Evolutionary conservation across 2,888 invertebrate species (phyloP).

Genomic region (Drosophila nigricruria): DNA sequence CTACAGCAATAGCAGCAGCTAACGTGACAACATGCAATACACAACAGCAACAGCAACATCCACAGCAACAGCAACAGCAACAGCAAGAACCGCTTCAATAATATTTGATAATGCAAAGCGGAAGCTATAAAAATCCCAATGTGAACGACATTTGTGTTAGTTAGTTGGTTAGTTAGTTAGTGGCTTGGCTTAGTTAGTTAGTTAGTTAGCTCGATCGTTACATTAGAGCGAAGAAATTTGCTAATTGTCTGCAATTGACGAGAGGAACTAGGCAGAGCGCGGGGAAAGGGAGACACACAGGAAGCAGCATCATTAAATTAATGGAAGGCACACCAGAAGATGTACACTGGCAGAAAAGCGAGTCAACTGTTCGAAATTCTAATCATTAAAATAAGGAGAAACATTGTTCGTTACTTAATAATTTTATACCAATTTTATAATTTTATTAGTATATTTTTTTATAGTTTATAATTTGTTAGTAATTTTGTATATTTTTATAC

Average conservation of each 20-base stretch:
- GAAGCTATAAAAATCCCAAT: conserved; percentile 68
- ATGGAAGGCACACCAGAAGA: conserved; percentile 27
- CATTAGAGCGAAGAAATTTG: conserved; percentile 46
- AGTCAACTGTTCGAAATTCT: too few species aligned
- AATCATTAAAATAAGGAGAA: too few species aligned
- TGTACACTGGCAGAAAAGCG: conserved; percentile 6
- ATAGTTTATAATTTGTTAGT: too few species aligned
- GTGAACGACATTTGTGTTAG: conserved; percentile 59
- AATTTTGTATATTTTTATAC: too few species aligned
- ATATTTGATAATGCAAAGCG: conserved; percentile 81
- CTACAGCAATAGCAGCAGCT: conserved; percentile 24
- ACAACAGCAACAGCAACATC: conserved; percentile 27
- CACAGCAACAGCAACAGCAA: conserved; percentile 12
- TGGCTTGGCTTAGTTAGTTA: conserved; percentile 3
- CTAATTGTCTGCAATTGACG: conserved; percentile 57
- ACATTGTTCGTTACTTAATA: too few species aligned
- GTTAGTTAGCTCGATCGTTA: conserved; percentile 14
- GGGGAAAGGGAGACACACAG: background rate
- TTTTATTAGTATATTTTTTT: background rate
- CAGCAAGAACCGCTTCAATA: conserved; percentile 52
- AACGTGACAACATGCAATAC: conserved; percentile 59
- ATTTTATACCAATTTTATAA: background rate
- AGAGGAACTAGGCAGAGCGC: background rate
- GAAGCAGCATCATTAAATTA: conserved; percentile 58
- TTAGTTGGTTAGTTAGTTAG: conserved; percentile 29